A percentile compares a stretch with the other conserved stretches of the same genome.
Conservation (phyloP, 2,113 vertebrate species). For the Phalacrocorax pelagicus region DNA sequence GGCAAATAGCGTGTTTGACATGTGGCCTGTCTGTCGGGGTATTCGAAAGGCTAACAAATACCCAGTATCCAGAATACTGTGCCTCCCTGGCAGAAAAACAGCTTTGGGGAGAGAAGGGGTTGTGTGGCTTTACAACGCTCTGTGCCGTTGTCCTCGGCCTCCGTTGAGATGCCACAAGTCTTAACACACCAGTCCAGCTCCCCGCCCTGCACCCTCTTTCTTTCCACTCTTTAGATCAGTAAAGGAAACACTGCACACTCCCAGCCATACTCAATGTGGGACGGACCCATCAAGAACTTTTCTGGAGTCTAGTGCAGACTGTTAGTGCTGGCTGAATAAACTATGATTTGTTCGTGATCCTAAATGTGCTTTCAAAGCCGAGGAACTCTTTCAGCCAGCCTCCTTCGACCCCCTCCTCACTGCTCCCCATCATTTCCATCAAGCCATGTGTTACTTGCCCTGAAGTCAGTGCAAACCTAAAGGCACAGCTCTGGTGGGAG, state of each 20-base stretch:
- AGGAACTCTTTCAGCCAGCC: background rate
- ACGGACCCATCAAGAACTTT: background rate
- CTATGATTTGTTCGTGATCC: background rate
- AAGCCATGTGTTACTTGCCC: background rate
- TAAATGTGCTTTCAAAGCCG: background rate
- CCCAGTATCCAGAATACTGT: background rate
- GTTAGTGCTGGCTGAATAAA: background rate
- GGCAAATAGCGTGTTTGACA: conserved; percentile 30
- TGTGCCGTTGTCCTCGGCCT: background rate
- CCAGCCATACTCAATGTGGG: fast-evolving
- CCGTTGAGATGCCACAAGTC: background rate
- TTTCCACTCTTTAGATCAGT: background rate
- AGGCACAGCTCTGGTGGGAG: background rate
- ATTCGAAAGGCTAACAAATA: background rate
- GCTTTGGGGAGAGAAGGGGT: background rate
- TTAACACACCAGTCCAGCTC: background rate
- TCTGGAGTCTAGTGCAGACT: background rate
- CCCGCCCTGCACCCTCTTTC: background rate
- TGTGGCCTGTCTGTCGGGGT: background rate
- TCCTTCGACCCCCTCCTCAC: background rate
- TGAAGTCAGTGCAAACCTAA: background rate
- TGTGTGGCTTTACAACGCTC: background rate
- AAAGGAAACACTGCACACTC: background rate
- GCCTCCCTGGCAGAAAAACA: background rate
- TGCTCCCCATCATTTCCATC: background rate